Conservation (phyloP, 2,797 vertebrate species). For the Nyctibius grandis region DNA sequence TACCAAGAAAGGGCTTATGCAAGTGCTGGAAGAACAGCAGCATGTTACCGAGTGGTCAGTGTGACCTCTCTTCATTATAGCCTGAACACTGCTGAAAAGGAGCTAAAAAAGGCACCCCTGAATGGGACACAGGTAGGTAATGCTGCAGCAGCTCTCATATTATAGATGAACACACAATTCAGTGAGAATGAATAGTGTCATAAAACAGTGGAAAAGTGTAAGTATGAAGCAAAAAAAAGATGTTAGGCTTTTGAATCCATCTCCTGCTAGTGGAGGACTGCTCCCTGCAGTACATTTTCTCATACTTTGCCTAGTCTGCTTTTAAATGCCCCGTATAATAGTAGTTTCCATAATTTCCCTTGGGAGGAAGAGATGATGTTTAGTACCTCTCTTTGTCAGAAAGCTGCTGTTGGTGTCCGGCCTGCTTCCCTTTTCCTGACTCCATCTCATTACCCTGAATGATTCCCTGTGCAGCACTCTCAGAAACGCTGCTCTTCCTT, state of each 20-base stretch:
- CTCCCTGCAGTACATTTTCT: background rate
- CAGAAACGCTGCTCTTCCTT: background rate
- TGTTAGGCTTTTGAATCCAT: background rate
- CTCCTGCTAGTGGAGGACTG: background rate
- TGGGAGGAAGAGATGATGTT: background rate
- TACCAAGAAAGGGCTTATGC: background rate
- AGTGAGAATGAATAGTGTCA: background rate
- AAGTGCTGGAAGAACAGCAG: background rate
- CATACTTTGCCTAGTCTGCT: background rate
- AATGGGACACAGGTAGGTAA: background rate
- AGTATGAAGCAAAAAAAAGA: background rate
- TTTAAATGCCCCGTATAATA: background rate
- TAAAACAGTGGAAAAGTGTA: background rate
- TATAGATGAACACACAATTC: background rate
- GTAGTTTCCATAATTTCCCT: background rate
- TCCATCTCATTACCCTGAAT: background rate
- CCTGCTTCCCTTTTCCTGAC: background rate
- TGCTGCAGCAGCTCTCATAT: background rate
- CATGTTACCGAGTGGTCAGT: rapidly evolving
- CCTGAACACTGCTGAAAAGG: background rate
- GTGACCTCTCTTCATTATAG: background rate
- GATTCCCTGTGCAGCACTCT: background rate
- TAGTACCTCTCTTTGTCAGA: background rate
- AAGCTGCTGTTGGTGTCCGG: background rate
- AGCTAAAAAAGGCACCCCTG: background rate